Base-by-base conservation (phyloP, 1,140 invertebrate species). In the Hormaphis cornu region DNA sequence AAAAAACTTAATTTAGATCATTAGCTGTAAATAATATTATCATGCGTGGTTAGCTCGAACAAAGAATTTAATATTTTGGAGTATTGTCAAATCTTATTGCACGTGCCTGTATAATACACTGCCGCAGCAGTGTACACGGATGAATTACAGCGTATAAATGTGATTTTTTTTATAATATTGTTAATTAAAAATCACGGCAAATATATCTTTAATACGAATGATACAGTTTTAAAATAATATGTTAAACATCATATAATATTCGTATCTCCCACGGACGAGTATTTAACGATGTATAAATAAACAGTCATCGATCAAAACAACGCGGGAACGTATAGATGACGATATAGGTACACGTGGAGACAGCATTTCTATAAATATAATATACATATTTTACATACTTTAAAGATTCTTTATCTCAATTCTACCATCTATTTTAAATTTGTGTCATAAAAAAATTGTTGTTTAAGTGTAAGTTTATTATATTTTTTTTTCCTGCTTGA, bases 1-100 rank as follows among this genome's bases (percentile, higher is more conserved):
- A n/a, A n/a, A n/a, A 52, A 52, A 52, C 50, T 52, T 52, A 28
- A 52, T 52, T 52, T 52, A 52, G 50, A 52, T 52, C 50, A 52
- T 52, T 52, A 28, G n/a, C n/a, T n/a, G n/a, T n/a, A n/a, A n/a
- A n/a, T n/a, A n/a, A n/a, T n/a, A n/a, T n/a, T n/a, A n/a, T n/a
- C n/a, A n/a, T n/a, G n/a, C n/a, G n/a, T n/a, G n/a, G n/a, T n/a
- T n/a, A n/a, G n/a, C n/a, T n/a, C n/a, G n/a, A n/a, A n/a, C n/a
- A n/a, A n/a, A n/a, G n/a, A n/a, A n/a, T 33, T 33, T 52, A 28
- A 52, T 52, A 52, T 52, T 28, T 52, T 52, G 50, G 50, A 52
- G 26, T 52, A 16, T 16, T 52, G 50, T 18, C 50, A 52, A 52
- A 52, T 8, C 16, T 4, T 33, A 9, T 33, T 4, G 4, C 30